Evolutionary conservation across 2,888 invertebrate genomes (phyloP), one percentile per base, ranked within the genome.

Genomic region (Syritta pipiens): DNA sequence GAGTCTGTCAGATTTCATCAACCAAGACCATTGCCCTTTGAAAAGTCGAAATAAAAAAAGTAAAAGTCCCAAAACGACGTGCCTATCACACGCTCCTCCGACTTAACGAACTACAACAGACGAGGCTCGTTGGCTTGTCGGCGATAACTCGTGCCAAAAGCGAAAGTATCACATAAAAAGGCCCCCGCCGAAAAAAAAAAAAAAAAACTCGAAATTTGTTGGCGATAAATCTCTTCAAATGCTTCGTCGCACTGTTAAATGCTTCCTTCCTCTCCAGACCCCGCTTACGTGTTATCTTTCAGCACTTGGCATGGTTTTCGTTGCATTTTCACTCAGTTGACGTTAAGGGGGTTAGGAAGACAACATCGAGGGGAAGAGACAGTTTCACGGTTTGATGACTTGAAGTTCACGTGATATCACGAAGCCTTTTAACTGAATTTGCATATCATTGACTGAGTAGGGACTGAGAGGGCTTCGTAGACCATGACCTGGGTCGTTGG

Each of bases 181-280:
- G n/a, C n/a, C n/a, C n/a, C n/a, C n/a, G n/a, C n/a, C 60, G 69
- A 69, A 69, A 69, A 51, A 42, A 19, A 68, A 46, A 40, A n/a
- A n/a, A n/a, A n/a, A n/a, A n/a, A n/a, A n/a, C n/a, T n/a, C n/a
- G n/a, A n/a, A n/a, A n/a, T n/a, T n/a, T 32, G 10, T 35, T 40
- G 10, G 32, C 42, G 10, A 49, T 51, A 44, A 51, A 59, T 72
- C 57, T 63, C 30, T n/a, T 49, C 14, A 14, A 51, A 28, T 65
- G 51, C 57, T 72, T 35, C 72, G 65, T 51, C 32, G 49, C 35
- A 57, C 20, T 65, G 65, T 35, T 51, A 65, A 53, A 9, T 65
- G 26, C 14, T 51, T 49, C 37, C 17, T 14, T 14, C 12, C 37
- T 37, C 37, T 37, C 17, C 17, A 12, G 14, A 37, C 17, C 17